Evolutionary conservation across 2,113 vertebrate genomes (phyloP).

Genomic region (Notothenia coriiceps): DNA sequence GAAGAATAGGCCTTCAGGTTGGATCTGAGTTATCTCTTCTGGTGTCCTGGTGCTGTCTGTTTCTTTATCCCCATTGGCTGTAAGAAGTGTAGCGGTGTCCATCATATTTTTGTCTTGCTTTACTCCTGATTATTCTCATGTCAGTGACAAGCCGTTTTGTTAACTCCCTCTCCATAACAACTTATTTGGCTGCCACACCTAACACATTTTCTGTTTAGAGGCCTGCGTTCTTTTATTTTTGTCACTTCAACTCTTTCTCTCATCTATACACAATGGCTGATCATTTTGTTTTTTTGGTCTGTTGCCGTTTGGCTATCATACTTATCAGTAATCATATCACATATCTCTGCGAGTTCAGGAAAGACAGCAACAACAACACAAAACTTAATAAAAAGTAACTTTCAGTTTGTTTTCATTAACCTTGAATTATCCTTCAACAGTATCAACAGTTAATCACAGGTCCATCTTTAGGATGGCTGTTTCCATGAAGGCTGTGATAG

Average conservation of each 20-base stretch:
- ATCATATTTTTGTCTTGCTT: neutral
- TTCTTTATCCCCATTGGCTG: neutral
- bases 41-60: neutral
- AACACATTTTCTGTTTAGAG: too few species aligned
- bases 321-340: neutral
- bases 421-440: neutral
- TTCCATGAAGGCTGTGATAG: constrained; percentile 51
- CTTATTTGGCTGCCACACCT: too few species aligned
- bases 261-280: neutral
- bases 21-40: constrained; percentile 4
- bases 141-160: too few species aligned
- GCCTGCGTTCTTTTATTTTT: too few species aligned
- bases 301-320: neutral
- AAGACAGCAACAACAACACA: neutral
- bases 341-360: neutral
- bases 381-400: neutral
- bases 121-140: too few species aligned
- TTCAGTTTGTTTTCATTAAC: neutral
- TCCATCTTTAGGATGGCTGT: neutral
- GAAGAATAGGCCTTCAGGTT: constrained; percentile 41
- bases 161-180: too few species aligned
- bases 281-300: too few species aligned
- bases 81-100: neutral
- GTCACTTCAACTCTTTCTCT: neutral
- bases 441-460: constrained; percentile 10